Base-by-base conservation (phyloP, 1,140 invertebrate species). In the Drosophila lini region DNA sequence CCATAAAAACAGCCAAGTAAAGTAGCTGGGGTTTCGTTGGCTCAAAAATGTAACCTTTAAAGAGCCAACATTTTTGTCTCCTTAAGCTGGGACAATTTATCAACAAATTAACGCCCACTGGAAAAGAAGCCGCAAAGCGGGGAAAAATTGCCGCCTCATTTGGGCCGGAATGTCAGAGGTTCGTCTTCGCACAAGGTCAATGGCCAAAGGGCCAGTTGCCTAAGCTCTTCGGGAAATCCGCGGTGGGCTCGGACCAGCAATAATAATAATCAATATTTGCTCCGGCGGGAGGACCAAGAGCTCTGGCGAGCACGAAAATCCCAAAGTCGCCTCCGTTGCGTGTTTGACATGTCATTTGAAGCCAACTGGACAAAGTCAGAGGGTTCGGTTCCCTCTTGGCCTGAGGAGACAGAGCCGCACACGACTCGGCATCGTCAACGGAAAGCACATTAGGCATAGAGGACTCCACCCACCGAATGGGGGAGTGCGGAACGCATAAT, bases 301-400 rank as follows among this genome's bases (percentile, higher is more conserved):
- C 52, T 60, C 47, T 28, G 52, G 19, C 40, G 15, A 48, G 64
- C 31, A 50, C 41, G 41, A 53, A 78, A 71, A 59, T 71, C 68
- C 67, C 60, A 32, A 73, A 71, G 70, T 65, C 60, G 67, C 41
- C 63, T 64, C 45, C 59, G 71, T 88, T 80, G 84, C 84, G 84
- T 84, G 84, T 89, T 88, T 84, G 84, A 80, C 78, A 78, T 88
- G 84, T 88, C 80, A 89, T 77, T 70, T 63, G 84, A 89, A 52
- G 74, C 78, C 74, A 70, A 63, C 68, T 64, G 77, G 62, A 45
- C 78, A 78, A 78, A 77, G 65, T 73, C 45, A 41, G 62, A 59
- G 40, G 55, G 74, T 36, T 55, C 19, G 22, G 34, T 48, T 50
- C 28, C 47, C 32, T 47, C 19, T 40, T 48, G 48, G 25, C 38